phyloP scores from a whole-genome alignment of 2,113 vertebrate species.

The Halcyon malimbica region DNA sequence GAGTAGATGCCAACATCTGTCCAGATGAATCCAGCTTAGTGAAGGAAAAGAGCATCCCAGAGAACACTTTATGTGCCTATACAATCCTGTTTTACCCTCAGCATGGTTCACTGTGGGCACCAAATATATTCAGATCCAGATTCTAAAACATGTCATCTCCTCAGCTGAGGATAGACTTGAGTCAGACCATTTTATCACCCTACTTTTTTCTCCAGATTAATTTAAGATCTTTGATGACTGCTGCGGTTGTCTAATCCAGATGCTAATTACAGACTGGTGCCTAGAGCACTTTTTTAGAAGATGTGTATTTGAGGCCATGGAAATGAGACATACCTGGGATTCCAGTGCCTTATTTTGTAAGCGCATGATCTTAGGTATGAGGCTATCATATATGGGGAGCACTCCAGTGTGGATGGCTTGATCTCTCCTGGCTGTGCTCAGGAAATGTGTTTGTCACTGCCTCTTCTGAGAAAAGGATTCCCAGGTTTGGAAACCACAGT shows the following conservation, averaged over 20 bases:
- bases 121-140: background rate
- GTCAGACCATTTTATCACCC: background rate
- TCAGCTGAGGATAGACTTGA: background rate
- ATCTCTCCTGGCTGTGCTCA: no score
- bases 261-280: background rate
- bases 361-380: background rate
- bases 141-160: background rate
- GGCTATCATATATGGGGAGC: rapidly evolving
- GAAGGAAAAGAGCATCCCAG: background rate
- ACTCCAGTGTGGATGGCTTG: background rate
- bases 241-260: background rate
- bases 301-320: background rate
- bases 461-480: no score
- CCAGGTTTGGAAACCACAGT: no score
- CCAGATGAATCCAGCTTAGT: background rate
- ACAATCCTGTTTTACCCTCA: background rate
- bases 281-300: background rate
- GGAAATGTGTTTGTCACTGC: no score
- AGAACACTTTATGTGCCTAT: background rate
- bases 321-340: background rate
- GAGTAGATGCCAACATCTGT: background rate
- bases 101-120: background rate
- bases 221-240: background rate
- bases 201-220: background rate
- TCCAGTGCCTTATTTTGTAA: background rate